Percentiles rank a stretch among this genome's conserved stretches.
These are phyloP conservation scores for Aspidapion aeneum DNA, from an alignment of 2,888 invertebrate species.

Conservation along the genomic window DNA sequence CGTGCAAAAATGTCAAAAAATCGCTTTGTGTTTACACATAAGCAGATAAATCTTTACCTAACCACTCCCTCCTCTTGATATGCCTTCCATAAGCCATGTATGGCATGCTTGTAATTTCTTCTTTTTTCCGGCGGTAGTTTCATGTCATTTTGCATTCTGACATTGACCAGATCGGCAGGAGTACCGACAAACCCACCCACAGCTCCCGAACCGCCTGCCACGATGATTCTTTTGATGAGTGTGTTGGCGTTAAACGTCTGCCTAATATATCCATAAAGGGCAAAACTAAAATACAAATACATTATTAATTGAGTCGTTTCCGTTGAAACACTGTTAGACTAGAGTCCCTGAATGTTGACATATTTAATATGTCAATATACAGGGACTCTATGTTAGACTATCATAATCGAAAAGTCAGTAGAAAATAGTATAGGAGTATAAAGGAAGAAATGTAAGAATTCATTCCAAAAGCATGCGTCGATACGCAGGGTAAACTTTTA, in stretches of 20 bases:
- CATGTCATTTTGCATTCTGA: slow-evolving; percentile 98
- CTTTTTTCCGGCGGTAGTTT: slow-evolving; percentile 81
- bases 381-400: no score
- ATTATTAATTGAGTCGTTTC: no score
- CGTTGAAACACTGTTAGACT: no score
- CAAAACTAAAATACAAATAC: not conserved
- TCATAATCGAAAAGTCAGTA: no score
- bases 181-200: not conserved
- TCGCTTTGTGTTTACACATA: no score
- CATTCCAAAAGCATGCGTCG: no score
- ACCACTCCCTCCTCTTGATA: slow-evolving; percentile 74
- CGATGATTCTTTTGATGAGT: not conserved
- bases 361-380: no score
- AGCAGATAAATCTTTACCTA: slow-evolving; percentile 54
- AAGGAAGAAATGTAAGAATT: no score
- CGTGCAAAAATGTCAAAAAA: no score
- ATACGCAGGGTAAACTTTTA: no score
- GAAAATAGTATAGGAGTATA: no score
- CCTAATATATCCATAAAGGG: not conserved
- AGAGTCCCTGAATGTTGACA: no score
- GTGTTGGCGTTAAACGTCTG: not conserved
- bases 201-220: not conserved
- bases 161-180: slow-evolving; percentile 91
- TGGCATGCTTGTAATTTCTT: slow-evolving; percentile 93
- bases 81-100: slow-evolving; percentile 87